These are phyloP conservation scores for Portunus trituberculatus DNA, from an alignment of 1,140 invertebrate genomes.

Conservation along the genomic window DNA sequence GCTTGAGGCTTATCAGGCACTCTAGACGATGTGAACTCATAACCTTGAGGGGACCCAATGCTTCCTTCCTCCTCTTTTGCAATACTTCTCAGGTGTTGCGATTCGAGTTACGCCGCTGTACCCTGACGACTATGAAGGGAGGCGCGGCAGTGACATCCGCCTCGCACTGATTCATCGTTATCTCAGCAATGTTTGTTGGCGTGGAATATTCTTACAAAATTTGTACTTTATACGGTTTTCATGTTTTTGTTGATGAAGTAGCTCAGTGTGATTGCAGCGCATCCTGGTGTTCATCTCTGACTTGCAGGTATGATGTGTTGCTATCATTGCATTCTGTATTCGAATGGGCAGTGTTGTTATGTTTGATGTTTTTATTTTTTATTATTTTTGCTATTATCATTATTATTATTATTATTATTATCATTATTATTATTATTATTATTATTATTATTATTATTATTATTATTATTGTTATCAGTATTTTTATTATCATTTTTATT, in stretches of 20 bases:
- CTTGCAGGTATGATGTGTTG: no score
- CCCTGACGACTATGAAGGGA: background rate
- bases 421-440: background rate
- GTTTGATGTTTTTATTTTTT: no score
- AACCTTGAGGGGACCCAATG: background rate
- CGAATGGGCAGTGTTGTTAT: no score
- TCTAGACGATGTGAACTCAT: no score
- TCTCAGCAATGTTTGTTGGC: background rate
- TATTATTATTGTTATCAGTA: background rate
- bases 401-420: no score
- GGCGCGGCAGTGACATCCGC: background rate
- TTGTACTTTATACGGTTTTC: no score
- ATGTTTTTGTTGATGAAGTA: no score
- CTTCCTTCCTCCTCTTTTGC: constrained; percentile 11
- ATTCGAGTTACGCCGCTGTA: background rate
- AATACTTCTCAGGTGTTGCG: background rate
- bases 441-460: background rate
- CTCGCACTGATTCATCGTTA: background rate
- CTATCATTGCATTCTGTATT: no score
- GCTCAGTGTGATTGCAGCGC: no score
- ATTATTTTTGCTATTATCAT: no score
- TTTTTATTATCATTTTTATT: background rate
- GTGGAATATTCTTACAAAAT: no score
- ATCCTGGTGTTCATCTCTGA: no score
- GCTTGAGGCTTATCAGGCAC: background rate